phyloP scores from a whole-genome alignment of 2,888 invertebrate species.

The Leptinotarsa peninsularis region DNA sequence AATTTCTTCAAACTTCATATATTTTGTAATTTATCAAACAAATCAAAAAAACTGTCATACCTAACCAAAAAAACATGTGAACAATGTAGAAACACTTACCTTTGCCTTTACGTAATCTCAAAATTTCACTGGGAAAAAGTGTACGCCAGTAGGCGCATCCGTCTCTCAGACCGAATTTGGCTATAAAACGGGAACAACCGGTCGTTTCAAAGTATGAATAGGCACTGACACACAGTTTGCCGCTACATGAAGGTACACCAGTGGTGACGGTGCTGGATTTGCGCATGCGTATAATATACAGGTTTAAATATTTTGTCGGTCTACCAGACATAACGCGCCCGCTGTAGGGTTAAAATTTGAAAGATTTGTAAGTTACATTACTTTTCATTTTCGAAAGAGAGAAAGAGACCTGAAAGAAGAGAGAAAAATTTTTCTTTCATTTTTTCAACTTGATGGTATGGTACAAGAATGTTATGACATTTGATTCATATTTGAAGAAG shows the following conservation, averaged over 20 bases:
- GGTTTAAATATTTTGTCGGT: slow-evolving; percentile 25
- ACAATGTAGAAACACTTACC: slow-evolving; percentile 16
- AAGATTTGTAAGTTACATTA: too few species aligned
- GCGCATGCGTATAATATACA: slow-evolving; percentile 18
- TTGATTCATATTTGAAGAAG: too few species aligned
- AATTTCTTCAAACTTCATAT: slow-evolving; percentile 3
- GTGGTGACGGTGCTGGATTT: slow-evolving; percentile 1
- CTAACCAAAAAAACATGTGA: slow-evolving; percentile 5
- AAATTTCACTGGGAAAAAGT: slow-evolving; percentile 14
- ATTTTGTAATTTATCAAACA: slow-evolving; percentile 5
- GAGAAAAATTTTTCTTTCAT: too few species aligned
- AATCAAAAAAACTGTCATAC: slow-evolving; percentile 13
- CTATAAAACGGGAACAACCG: slow-evolving; percentile 10
- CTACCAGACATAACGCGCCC: slow-evolving; percentile 29
- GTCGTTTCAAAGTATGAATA: background rate
- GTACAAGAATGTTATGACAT: too few species aligned
- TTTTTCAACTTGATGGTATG: too few species aligned
- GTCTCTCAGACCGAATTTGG: slow-evolving; percentile 16
- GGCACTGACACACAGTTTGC: slow-evolving; percentile 1
- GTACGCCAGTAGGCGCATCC: slow-evolving; percentile 14
- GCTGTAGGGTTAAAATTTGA: slow-evolving; percentile 29
- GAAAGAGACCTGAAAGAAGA: too few species aligned
- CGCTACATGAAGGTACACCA: background rate
- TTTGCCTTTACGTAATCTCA: slow-evolving; percentile 17
- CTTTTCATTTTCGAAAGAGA: too few species aligned